A percentile compares a stretch with the other conserved stretches of the same genome.
phyloP scores from a whole-genome alignment of 2,113 vertebrate species.

The Triplophysa siluroides region DNA sequence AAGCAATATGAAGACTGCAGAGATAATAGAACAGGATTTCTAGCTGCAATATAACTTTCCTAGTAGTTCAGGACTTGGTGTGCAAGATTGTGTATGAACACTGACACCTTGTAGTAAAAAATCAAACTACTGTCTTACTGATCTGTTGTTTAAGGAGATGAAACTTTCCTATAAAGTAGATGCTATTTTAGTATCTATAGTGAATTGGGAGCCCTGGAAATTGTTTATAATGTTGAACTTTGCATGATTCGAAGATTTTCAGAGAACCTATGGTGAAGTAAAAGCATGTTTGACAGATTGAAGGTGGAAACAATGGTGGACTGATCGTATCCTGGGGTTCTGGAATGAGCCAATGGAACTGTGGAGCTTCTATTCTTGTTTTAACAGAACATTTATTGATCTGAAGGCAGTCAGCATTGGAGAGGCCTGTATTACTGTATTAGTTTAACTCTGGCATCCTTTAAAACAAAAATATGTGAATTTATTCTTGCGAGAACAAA shows the following conservation, averaged over 20 bases:
- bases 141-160: not conserved
- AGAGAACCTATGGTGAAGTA: not conserved
- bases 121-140: not conserved
- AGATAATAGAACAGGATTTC: not conserved
- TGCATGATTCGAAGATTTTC: not conserved
- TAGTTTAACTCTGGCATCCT: not conserved
- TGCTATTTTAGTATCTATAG: not conserved
- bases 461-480: not conserved
- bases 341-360: not conserved
- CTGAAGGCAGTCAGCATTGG: not conserved
- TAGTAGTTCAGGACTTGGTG: not conserved
- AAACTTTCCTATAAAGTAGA: not conserved
- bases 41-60: not conserved
- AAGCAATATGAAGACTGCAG: constrained; percentile 1
- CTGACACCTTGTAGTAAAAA: not conserved
- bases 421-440: not conserved
- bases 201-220: not conserved
- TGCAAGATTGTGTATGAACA: not conserved
- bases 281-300: not conserved
- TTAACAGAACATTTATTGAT: not conserved
- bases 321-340: not conserved
- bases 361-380: not conserved
- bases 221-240: not conserved
- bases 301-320: not conserved
- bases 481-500: not conserved